Base-by-base conservation (phyloP, 2,888 invertebrate genomes). In the Aphodius sticticus region DNA sequence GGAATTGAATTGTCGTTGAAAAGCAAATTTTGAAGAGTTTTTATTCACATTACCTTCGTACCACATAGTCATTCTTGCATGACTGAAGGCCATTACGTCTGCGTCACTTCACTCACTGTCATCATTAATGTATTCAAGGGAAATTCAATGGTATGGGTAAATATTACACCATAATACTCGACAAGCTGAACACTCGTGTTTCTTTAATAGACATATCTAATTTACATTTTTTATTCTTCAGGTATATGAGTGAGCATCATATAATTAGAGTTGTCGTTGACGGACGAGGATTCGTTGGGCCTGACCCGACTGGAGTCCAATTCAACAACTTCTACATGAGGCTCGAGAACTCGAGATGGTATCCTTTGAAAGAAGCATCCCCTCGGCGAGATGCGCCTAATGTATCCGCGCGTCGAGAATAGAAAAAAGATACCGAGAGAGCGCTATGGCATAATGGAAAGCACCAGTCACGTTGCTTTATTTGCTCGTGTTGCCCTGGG, bases 391-490 rank as follows among this genome's bases (percentile, higher is more conserved):
- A 53, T 53, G 53, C 9, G 53, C 53, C 53, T 53, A 53, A 53
- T 53, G 53, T 53, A 53, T 53, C 53, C 53, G 53, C 53, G 53
- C 53, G 53, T 53, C 53, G 53, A 53, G 9, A 7, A 53, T 9
- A 53, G 53, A 53, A 53, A 53, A 53, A 53, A 53, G 53, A 53
- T 53, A 53, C 53, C 6, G 53, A 12, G 9, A 53, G 53, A 53
- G 53, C 53, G 12, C 53, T 53, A 16, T 26, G 71, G 70, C 36
- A 16, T 35, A 78, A 69, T 75, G 38, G 70, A 36, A 78, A 75
- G 69, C n/a, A 71, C 69, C 71, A 70, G 72, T 77, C 80, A 80
- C 77, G 53, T 77, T 77, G 36, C 77, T 80, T 80, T 80, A 77
- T 80, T 80, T 75, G 79, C 38, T 53, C 53, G 53, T 9, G 72